These are phyloP conservation scores for Pissodes strobi DNA, from an alignment of 1,140 invertebrate genomes.

Conservation along the genomic window DNA sequence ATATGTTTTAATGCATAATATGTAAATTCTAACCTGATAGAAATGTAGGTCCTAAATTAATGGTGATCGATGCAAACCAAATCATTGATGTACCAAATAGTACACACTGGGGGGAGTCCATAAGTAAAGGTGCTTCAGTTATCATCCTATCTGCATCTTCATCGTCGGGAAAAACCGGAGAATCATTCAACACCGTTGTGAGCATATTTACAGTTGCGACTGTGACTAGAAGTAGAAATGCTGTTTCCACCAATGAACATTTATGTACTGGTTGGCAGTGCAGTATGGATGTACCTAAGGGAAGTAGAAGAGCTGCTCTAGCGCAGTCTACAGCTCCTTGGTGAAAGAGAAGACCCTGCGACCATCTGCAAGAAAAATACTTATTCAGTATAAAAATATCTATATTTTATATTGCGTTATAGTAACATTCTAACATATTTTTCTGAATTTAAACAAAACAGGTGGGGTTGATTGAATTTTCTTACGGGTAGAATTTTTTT, in stretches of 20 bases:
- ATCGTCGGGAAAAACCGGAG: constrained; percentile 81
- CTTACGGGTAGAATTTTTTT: too few species aligned
- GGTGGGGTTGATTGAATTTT: too few species aligned
- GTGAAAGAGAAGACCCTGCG: constrained; percentile 84
- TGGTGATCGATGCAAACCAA: constrained; percentile 88
- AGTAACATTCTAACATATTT: too few species aligned
- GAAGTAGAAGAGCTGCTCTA: constrained; percentile 77
- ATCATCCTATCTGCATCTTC: constrained; percentile 72
- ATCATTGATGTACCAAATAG: constrained; percentile 92
- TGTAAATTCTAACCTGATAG: constrained; percentile 61
- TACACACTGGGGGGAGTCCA: constrained; percentile 72
- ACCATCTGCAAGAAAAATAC: constrained; percentile 73
- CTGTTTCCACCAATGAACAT: constrained; percentile 87
- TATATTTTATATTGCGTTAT: too few species aligned
- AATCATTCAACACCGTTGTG: constrained; percentile 87
- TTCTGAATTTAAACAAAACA: too few species aligned
- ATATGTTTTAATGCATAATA: too few species aligned
- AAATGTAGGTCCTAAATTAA: constrained; percentile 90
- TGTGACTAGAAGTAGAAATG: constrained; percentile 84
- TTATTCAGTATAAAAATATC: too few species aligned
- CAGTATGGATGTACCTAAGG: constrained; percentile 80
- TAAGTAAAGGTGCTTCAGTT: constrained; percentile 47
- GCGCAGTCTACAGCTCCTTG: constrained; percentile 85
- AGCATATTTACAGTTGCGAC: constrained; percentile 90
- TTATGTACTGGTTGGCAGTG: constrained; percentile 82